Evolutionary conservation across 2,113 vertebrate species (phyloP), one percentile per base, ranked within the genome.

Genomic region (Nerophis lumbriciformis): DNA sequence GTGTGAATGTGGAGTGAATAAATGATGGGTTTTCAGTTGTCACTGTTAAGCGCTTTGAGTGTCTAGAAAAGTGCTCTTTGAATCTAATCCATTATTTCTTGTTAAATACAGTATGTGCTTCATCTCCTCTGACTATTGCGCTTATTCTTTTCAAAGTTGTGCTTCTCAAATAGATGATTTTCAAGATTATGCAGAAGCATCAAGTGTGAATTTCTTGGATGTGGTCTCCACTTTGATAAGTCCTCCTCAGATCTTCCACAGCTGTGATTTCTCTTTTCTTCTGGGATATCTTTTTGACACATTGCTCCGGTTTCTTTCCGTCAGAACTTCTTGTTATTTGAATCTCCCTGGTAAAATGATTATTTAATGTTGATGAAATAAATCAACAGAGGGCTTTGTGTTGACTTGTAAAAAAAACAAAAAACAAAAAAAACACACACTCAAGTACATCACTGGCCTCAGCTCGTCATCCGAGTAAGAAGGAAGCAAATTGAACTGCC

Each of bases 401-500:
- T 19, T 55, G 8, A 38, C 38, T 12, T 5, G 53, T 54, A 8
- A 35, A 12, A 11, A 37, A 37, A 37, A 54, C 21, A 28, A n/a
- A n/a, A n/a, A 38, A 38, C 1, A 39, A 39, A 39, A 39, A 39
- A 39, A 39, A 8, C 38, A 55, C n/a, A 4, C 15, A 39, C 39
- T 9, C 37, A 56, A 37, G 53, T n/a, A 10, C 28, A 37, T 39
- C 36, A 38, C n/a, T 45, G 47, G n/a, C 42, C 38, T 50, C 56
- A 66, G 57, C 59, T 59, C 66, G 63, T 71, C 78, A 80, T 37
- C 56, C 15, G 54, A 71, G 73, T 68, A 76, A 83, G 84, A 83
- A 77, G 19, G 19, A 80, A 69, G 68, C n/a, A 51, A 75, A 85
- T 70, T 72, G 73, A 84, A 77, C 61, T 85, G 79, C 80, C 81